Percentiles rank a stretch among this genome's conserved stretches.
Evolutionary conservation across 2,888 invertebrate genomes (phyloP).

Genomic region (Hirtodrosophila duncani): DNA sequence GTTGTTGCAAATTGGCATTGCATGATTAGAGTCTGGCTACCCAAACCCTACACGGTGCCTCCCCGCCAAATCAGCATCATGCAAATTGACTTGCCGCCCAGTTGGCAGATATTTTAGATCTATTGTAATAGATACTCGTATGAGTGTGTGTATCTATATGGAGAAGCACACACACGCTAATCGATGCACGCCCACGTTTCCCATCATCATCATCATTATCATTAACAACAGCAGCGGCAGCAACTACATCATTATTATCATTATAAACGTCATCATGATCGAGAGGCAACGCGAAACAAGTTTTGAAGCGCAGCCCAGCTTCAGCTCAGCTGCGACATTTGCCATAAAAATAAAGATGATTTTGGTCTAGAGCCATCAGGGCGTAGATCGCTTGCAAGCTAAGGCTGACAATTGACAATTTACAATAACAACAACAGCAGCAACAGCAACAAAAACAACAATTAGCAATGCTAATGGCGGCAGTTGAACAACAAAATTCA

Average conservation of each 20-base stretch:
- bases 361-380: conserved; percentile 43
- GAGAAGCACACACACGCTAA: conserved; percentile 45
- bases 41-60: no score
- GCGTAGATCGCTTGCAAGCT: conserved; percentile 45
- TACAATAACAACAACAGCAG: conserved; percentile 3
- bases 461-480: conserved; percentile 64
- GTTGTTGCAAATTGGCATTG: no score
- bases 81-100: conserved; percentile 1
- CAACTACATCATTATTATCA: not conserved
- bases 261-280: conserved; percentile 1
- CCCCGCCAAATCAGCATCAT: no score
- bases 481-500: conserved; percentile 37
- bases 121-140: conserved; percentile 58
- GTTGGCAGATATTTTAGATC: conserved; percentile 12
- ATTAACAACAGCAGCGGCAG: not conserved
- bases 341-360: conserved; percentile 68
- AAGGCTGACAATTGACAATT: conserved; percentile 29
- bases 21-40: no score
- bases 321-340: conserved; percentile 56
- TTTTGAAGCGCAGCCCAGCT: not conserved
- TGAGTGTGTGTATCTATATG: not conserved
- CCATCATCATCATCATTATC: conserved; percentile 18
- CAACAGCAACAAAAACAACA: conserved; percentile 29
- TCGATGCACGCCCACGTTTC: conserved; percentile 69
- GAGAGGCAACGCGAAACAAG: not conserved